These are phyloP conservation scores for Nannobrachium achirus DNA, from an alignment of 2,113 vertebrate genomes.

Conservation along the genomic window DNA sequence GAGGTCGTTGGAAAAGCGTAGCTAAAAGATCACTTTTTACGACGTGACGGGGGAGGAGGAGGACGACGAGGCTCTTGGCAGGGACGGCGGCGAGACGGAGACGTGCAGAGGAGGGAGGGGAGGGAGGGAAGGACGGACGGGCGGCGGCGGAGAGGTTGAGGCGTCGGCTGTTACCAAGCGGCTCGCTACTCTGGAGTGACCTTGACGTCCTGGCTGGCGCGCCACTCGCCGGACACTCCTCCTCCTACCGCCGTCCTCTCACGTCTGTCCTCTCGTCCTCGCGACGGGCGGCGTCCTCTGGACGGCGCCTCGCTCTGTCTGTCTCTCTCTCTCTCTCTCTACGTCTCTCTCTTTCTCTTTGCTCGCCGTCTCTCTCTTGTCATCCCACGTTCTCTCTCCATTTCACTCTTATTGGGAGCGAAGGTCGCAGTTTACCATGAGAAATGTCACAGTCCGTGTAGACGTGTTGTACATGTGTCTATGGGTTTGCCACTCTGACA, in stretches of 20 bases:
- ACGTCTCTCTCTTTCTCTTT: not conserved
- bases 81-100: slow-evolving; percentile 58
- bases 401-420: no score
- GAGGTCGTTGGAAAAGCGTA: slow-evolving; percentile 44
- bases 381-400: slow-evolving; percentile 23
- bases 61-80: slow-evolving; percentile 27
- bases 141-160: slow-evolving; percentile 59
- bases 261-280: not conserved
- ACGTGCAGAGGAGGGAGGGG: slow-evolving; percentile 55
- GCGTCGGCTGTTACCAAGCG: slow-evolving; percentile 78
- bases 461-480: no score
- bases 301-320: not conserved
- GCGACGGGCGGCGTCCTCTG: not conserved
- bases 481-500: no score
- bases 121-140: no score
- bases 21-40: slow-evolving; percentile 63
- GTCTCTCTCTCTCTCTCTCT: not conserved
- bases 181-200: slow-evolving; percentile 82
- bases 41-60: slow-evolving; percentile 42
- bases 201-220: slow-evolving; percentile 53
- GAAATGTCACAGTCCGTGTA: no score
- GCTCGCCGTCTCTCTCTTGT: slow-evolving; percentile 27
- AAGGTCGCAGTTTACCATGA: no score
- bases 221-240: not conserved
- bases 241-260: not conserved